Base-by-base conservation (phyloP, 2,888 invertebrate genomes). In the Marasmarcha lunaedactyla region DNA sequence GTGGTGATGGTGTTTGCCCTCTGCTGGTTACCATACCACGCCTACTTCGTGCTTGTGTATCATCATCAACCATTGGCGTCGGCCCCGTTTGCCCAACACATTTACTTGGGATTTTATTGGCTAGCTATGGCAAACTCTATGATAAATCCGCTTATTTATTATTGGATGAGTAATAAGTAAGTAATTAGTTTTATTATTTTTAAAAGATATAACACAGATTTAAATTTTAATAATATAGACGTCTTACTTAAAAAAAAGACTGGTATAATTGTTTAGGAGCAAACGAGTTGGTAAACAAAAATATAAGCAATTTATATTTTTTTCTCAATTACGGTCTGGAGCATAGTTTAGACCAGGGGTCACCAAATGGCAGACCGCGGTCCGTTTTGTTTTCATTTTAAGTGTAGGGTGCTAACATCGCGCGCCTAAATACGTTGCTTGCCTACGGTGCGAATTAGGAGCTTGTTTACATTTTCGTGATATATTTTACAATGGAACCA, bases 81-180 rank as follows among this genome's bases (percentile, higher is more conserved):
- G 5, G 85, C 86, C 1, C 87, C 87, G 13, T 90, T 92, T 62
- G 90, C 92, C 0, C 94, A 94, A 59, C 93, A 94, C 58, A 87
- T 94, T 47, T 95, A 93, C 63, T 77, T 95, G 37, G 88, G 88
- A 27, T 94, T 94, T 73, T 93, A 93, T 61, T 93, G 93, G 92
- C 85, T 95, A 40, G 95, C 95, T 7, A 95, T 95, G 95, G 91
- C 94, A 12, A 94, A 95, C 63, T 91, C 94, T 0, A 94, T 94
- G 92, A 93, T 94, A 47, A 95, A 95, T 73, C 95, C 95, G 0
- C 86, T 95, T 42, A 93, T 95, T 39, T 95, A 95, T 67, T 94
- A 94, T 61, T 93, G 93, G 91, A 94, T 95, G 95, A 95, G 94
- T 65, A 90, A 91, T 48, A 88, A 90, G 91, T 91, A 66, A 85